phyloP scores from a whole-genome alignment of 2,888 invertebrate genomes.

The Cerastoderma edule region DNA sequence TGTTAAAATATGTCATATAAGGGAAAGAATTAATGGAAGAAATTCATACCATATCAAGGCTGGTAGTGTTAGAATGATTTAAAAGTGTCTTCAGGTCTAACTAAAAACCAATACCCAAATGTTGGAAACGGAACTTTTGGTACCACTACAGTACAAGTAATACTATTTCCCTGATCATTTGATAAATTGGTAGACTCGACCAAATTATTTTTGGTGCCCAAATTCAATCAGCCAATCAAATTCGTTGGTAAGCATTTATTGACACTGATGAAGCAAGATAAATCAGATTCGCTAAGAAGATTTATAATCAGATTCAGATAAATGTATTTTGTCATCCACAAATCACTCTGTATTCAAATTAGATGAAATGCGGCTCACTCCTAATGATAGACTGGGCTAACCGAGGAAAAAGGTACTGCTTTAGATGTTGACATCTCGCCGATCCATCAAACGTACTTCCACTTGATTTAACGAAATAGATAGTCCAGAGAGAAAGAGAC shows the following conservation, averaged over 20 bases:
- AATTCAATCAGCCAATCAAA: constrained; percentile 51
- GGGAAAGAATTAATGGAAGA: too few relatives aligned
- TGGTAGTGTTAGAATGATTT: too few relatives aligned
- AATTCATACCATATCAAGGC: too few relatives aligned
- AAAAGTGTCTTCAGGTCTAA: too few relatives aligned
- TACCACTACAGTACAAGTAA: too few relatives aligned
- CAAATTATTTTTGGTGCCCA: constrained; percentile 25
- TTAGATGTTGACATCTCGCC: constrained; percentile 31
- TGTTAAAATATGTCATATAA: too few relatives aligned
- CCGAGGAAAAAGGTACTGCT: constrained; percentile 32
- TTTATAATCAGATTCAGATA: constrained; percentile 54
- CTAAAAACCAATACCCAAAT: background rate
- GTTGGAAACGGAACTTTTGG: background rate
- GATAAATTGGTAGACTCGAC: constrained; percentile 21
- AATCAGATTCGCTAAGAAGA: constrained; percentile 43
- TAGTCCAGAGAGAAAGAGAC: constrained; percentile 41
- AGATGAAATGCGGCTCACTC: constrained; percentile 39
- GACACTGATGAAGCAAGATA: constrained; percentile 54
- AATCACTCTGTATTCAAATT: constrained; percentile 63
- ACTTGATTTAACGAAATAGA: constrained; percentile 59
- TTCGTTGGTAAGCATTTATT: constrained; percentile 48
- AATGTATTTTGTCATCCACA: constrained; percentile 59
- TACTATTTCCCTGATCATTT: background rate
- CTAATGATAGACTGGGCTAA: constrained; percentile 56
- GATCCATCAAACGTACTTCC: constrained; percentile 56